Evolutionary conservation across 2,888 invertebrate species (phyloP), one percentile per base, ranked within the genome.

Genomic region (Mimas tiliae): DNA sequence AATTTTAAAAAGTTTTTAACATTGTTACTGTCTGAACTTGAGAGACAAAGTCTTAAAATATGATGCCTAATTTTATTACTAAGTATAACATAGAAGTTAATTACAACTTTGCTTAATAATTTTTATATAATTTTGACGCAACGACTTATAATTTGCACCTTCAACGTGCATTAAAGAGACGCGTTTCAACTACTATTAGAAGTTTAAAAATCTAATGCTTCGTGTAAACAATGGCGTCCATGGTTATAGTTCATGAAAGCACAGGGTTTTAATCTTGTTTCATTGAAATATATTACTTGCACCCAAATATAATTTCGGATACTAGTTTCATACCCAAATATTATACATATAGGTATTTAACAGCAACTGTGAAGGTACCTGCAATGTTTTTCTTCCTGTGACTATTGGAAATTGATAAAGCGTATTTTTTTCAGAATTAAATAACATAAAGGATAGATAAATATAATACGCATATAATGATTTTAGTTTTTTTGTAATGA

Each of bases 51-150:
- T 42, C 73, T 74, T 75, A 75, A 70, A 74, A 75, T 74, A 76
- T 78, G 79, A 80, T 82, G 80, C 82, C 74, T 83, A 80, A 78
- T 76, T 81, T 79, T 79, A 77, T 76, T 80, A 76, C 75, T 78
- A 82, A 78, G 74, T 79, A 72, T 68, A 83, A 84, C 79, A 81
- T 75, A 76, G 76, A 82, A 75, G 74, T 78, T 77, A 73, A 74
- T 72, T 72, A 75, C 72, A 75, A 65, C 73, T 73, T 68, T 38
- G 42, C 58, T 12, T 66, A 69, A 71, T 74, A 75, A 66, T 50
- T 48, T 16, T 71, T 63, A 70, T 70, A 75, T 68, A 71, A 68
- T 66, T 64, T 74, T 63, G 65, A 72, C 64, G 65, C 70, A 66
- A 72, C 69, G 71, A 66, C 69, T 65, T 66, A 68, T 58, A 19